Evolutionary conservation across 2,797 vertebrate species (phyloP).

Genomic region (Micromesistius poutassou): DNA sequence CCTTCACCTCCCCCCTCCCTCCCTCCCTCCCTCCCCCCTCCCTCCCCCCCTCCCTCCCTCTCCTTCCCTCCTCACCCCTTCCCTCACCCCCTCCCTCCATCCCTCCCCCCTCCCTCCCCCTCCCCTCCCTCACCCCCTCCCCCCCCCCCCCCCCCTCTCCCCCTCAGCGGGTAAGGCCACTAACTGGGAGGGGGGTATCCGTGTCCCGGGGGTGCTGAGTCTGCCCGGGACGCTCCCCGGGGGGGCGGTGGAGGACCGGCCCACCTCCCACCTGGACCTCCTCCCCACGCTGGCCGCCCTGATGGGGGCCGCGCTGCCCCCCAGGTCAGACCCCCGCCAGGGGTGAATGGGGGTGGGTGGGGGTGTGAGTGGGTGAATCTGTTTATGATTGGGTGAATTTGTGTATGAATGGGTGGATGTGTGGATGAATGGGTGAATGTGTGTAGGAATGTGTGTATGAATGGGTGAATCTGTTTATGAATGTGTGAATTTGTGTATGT

Average conservation of each 20-base stretch:
- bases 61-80: neutral
- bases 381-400: slow-evolving; percentile 4
- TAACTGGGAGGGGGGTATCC: slow-evolving; percentile 90
- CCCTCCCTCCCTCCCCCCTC: too few relatives aligned
- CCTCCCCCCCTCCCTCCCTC: too few relatives aligned
- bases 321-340: slow-evolving; percentile 64
- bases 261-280: slow-evolving; percentile 91
- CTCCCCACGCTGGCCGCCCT: slow-evolving; percentile 81
- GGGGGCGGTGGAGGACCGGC: slow-evolving; percentile 65
- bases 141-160: neutral
- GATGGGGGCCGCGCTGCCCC: slow-evolving; percentile 65
- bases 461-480: too few relatives aligned
- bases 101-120: too few relatives aligned
- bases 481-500: slow-evolving; percentile 19
- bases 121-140: too few relatives aligned
- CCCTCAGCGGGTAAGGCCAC: slow-evolving; percentile 83
- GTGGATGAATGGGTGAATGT: too few relatives aligned
- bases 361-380: too few relatives aligned
- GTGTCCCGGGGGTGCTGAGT: slow-evolving; percentile 80
- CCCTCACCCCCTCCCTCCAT: too few relatives aligned
- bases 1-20: too few relatives aligned
- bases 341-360: too few relatives aligned
- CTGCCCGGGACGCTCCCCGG: slow-evolving; percentile 73
- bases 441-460: too few relatives aligned
- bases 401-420: neutral